Percentiles rank a stretch among this genome's conserved stretches.
phyloP scores from a whole-genome alignment of 2,797 vertebrate species.

The Artibeus jamaicensis region DNA sequence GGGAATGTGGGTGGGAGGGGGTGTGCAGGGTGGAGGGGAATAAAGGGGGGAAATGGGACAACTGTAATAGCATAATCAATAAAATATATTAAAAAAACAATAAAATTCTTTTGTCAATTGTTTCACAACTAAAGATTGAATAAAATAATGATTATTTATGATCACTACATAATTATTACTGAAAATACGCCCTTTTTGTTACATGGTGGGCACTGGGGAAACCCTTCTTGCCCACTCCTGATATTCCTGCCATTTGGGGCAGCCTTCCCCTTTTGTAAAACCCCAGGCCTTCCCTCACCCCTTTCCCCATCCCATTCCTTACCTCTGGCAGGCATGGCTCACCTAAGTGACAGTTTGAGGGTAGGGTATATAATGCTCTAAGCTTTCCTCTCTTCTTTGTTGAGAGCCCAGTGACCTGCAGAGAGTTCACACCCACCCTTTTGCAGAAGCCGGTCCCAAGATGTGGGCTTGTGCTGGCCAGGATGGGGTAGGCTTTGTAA shows the following conservation, averaged over 20 bases:
- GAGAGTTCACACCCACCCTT: not conserved
- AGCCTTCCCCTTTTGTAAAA: not conserved
- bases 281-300: not conserved
- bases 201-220: fast-evolving
- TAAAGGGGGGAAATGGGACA: too few species aligned
- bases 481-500: not conserved
- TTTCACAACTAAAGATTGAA: not conserved
- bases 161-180: not conserved
- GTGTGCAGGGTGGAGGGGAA: too few species aligned
- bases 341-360: not conserved
- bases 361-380: not conserved
- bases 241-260: not conserved
- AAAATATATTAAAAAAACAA: not conserved
- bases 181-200: not conserved
- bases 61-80: too few species aligned
- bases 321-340: not conserved
- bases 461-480: not conserved
- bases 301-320: not conserved
- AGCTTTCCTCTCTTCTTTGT: not conserved
- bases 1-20: too few species aligned
- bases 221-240: not conserved
- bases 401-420: not conserved
- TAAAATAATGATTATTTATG: not conserved
- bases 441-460: not conserved
- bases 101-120: not conserved